Percentiles rank a stretch among this genome's conserved stretches.
Evolutionary conservation across 2,797 vertebrate species (phyloP).

Genomic region (Gobio occitaniae): DNA sequence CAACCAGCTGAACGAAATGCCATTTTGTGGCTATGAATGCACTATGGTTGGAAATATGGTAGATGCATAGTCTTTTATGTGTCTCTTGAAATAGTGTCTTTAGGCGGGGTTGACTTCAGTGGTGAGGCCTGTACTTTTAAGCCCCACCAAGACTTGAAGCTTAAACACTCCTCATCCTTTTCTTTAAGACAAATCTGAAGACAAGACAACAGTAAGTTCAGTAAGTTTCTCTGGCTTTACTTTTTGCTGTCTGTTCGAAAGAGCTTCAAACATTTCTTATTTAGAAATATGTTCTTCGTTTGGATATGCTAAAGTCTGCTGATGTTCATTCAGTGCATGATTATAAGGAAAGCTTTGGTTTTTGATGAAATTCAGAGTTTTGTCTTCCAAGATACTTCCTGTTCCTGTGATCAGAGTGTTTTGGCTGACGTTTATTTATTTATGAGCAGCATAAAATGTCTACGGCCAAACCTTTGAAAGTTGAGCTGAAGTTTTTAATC

Average conservation of each 20-base stretch:
- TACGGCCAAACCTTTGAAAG: not conserved
- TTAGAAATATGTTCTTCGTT: not conserved
- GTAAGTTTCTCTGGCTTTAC: slow-evolving; percentile 71
- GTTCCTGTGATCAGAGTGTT: not conserved
- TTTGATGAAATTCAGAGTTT: not conserved
- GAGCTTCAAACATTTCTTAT: not conserved
- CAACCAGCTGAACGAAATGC: slow-evolving; percentile 8
- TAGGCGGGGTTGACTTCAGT: slow-evolving; percentile 83
- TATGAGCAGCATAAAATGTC: slow-evolving; percentile 11
- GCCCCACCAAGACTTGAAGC: slow-evolving; percentile 65
- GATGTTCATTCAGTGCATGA: not conserved
- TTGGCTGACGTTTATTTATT: slow-evolving; percentile 19
- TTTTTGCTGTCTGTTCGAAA: not conserved
- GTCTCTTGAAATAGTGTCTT: slow-evolving; percentile 77
- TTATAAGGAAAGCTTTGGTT: slow-evolving; percentile 11
- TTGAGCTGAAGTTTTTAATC: slow-evolving; percentile 13
- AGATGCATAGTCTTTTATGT: slow-evolving; percentile 67
- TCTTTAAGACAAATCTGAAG: slow-evolving; percentile 59
- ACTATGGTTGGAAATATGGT: slow-evolving; percentile 30
- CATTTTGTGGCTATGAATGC: slow-evolving; percentile 40
- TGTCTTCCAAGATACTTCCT: not conserved
- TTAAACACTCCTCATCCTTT: slow-evolving; percentile 61
- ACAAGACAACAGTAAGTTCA: slow-evolving; percentile 60
- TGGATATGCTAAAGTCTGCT: not conserved
- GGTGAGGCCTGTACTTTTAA: slow-evolving; percentile 69